Evolutionary conservation across 2,113 vertebrate species (phyloP).

Genomic region (Syngnathus typhle): DNA sequence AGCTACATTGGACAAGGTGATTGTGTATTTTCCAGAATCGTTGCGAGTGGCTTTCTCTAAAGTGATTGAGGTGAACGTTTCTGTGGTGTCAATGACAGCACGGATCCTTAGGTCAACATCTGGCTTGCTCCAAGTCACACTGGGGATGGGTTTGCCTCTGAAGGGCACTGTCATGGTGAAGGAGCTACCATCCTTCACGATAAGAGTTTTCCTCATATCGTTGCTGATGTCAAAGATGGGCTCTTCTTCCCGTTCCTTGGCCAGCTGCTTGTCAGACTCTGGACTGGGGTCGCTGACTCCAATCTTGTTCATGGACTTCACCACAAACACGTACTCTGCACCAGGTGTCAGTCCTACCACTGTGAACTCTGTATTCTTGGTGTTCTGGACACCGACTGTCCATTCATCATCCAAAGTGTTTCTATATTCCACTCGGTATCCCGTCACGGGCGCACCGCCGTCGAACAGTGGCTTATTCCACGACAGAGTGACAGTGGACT

Average conservation of each 20-base stretch:
- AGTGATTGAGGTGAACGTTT: conserved; percentile 85
- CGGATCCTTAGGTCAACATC: conserved; percentile 88
- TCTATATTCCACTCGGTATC: conserved; percentile 91
- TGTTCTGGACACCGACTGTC: conserved; percentile 82
- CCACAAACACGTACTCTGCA: conserved; percentile 86
- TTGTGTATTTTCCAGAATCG: conserved; percentile 92
- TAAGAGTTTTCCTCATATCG: conserved; percentile 93
- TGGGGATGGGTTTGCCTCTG: conserved; percentile 89
- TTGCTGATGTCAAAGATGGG: conserved; percentile 91
- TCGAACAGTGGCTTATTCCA: conserved; percentile 97
- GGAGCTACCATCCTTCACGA: conserved; percentile 90
- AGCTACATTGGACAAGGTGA: conserved; percentile 84
- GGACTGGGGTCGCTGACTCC: conserved; percentile 88
- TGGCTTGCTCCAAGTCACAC: conserved; percentile 85
- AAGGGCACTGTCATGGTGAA: conserved; percentile 94
- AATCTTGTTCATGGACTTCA: conserved; percentile 91
- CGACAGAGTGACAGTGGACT: conserved; percentile 78
- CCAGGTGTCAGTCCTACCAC: conserved; percentile 80
- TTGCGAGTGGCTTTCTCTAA: conserved; percentile 90
- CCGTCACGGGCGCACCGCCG: conserved; percentile 88
- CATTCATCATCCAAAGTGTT: conserved; percentile 86
- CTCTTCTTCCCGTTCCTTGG: conserved; percentile 94
- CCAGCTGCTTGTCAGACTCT: conserved; percentile 82
- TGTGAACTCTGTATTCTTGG: conserved; percentile 89
- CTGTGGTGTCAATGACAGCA: conserved; percentile 86